Conservation (phyloP, 2,113 vertebrate genomes). For the Nycticebus coucang region DNA sequence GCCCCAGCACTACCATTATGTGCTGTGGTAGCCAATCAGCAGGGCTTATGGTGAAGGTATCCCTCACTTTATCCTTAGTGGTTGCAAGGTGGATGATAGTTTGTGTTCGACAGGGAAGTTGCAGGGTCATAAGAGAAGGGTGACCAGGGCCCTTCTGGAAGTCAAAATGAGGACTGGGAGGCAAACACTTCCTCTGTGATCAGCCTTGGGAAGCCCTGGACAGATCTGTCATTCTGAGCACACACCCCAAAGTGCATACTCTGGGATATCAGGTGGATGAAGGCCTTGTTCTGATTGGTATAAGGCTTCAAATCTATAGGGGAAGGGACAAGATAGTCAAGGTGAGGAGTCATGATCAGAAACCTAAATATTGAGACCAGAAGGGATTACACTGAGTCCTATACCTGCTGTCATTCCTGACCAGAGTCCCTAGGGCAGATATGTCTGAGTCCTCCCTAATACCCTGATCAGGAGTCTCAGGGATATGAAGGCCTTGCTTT, state of each 20-base stretch:
- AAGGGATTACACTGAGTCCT: background rate
- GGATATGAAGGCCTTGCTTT: background rate
- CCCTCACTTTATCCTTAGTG: background rate
- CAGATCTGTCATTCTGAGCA: background rate
- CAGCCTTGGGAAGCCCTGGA: background rate
- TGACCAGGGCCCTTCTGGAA: background rate
- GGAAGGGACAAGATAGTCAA: background rate
- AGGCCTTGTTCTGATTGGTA: background rate
- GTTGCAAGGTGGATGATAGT: background rate
- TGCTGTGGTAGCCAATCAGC: background rate
- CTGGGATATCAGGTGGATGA: background rate
- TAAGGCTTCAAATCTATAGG: background rate
- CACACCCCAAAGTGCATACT: background rate
- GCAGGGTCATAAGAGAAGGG: background rate
- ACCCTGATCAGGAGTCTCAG: background rate
- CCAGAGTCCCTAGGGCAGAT: background rate
- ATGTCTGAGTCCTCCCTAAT: background rate
- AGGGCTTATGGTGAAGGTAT: background rate
- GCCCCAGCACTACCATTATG: background rate
- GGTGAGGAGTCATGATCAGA: background rate
- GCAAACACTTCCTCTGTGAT: background rate
- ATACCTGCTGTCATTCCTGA: background rate
- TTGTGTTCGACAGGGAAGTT: background rate
- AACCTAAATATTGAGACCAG: background rate
- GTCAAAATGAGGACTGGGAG: background rate